Evolutionary conservation across 2,113 vertebrate genomes (phyloP).

Genomic region (Hymenochirus boettgeri): DNA sequence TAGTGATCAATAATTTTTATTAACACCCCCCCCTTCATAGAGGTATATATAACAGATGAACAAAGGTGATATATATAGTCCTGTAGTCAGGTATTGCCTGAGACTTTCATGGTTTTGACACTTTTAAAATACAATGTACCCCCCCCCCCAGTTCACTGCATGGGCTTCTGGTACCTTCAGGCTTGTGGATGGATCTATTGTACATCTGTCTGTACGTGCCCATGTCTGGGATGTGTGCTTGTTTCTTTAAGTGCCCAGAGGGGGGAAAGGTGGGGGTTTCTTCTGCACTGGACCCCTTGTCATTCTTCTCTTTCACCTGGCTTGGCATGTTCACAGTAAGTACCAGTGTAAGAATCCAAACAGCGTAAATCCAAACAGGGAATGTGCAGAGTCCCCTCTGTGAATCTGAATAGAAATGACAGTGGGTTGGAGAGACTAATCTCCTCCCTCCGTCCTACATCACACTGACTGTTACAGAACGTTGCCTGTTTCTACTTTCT

Average conservation of each 20-base stretch:
- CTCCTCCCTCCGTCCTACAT: constrained; percentile 3
- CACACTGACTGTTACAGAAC: background rate
- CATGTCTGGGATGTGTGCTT: constrained; percentile 66
- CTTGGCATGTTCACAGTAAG: no score
- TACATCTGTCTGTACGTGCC: constrained; percentile 61
- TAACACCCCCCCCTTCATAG: no score
- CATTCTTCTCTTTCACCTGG: constrained; percentile 6
- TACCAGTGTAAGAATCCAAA: no score
- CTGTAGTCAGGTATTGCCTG: no score
- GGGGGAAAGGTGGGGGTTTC: constrained; percentile 41
- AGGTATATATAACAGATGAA: no score
- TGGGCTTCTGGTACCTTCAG: constrained; percentile 60
- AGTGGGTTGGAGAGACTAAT: background rate
- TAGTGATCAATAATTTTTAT: no score
- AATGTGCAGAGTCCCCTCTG: no score
- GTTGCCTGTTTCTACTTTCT: constrained; percentile 4
- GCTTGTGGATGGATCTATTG: constrained; percentile 67
- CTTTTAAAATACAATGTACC: no score
- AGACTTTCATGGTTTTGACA: no score
- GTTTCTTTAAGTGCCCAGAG: constrained; percentile 53
- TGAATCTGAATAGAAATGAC: background rate
- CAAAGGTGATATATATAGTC: no score
- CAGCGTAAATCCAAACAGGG: no score
- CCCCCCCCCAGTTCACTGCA: no score
- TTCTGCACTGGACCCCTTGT: background rate